Conservation (phyloP, 2,888 invertebrate genomes). For the Ganaspis brasiliensis region DNA sequence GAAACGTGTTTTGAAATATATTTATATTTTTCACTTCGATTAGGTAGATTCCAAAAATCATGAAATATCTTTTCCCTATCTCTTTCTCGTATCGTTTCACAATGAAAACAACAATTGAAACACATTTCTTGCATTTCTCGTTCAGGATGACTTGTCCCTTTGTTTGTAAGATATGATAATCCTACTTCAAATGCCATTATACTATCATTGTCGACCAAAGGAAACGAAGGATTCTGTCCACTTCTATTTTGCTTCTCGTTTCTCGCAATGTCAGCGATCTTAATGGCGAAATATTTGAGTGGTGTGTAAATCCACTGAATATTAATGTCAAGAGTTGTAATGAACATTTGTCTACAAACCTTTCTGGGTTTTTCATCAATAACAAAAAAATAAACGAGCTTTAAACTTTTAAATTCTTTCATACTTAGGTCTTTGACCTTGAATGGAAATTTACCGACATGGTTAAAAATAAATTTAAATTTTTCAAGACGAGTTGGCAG, state of each 20-base stretch:
- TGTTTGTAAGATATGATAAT: no score
- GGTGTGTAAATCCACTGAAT: neutral
- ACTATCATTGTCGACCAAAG: no score
- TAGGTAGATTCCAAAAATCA: neutral
- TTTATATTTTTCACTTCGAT: neutral
- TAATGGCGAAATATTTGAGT: neutral
- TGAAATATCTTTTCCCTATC: neutral
- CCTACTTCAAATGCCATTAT: no score
- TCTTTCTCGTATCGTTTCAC: neutral
- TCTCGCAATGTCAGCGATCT: no score
- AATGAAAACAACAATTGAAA: neutral
- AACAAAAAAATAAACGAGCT: neutral
- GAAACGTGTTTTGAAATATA: neutral
- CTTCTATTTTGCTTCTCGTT: no score
- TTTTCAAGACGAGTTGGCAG: neutral
- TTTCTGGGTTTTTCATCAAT: neutral
- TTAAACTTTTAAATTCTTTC: neutral
- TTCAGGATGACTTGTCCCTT: neutral
- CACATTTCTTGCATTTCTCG: neutral
- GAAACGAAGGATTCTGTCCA: no score
- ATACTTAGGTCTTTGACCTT: neutral
- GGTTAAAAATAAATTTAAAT: neutral
- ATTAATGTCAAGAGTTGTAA: neutral
- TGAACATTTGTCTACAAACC: neutral
- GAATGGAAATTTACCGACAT: neutral